A percentile compares a stretch with the other conserved stretches of the same genome.
Evolutionary conservation across 2,797 vertebrate genomes (phyloP).

Genomic region (Phoeniculus purpureus): DNA sequence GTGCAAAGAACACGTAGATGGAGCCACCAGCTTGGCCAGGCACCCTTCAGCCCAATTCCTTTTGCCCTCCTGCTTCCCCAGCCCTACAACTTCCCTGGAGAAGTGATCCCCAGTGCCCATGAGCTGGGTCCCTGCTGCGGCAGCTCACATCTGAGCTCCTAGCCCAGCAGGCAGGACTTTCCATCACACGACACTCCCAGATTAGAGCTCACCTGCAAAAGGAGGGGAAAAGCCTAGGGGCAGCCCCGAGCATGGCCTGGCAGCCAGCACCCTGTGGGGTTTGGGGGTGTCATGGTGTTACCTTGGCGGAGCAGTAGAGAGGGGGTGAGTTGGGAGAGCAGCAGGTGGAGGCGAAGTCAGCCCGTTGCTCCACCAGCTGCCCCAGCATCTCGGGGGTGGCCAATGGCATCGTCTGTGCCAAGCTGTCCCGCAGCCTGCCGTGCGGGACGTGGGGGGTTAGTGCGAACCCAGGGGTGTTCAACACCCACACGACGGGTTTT

Average conservation of each 20-base stretch:
- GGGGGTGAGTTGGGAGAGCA: constrained; percentile 75
- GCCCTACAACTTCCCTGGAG: background rate
- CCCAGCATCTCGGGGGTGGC: background rate
- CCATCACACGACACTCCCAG: background rate
- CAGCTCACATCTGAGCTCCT: background rate
- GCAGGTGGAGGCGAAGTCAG: constrained; percentile 77
- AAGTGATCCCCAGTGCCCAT: accelerated
- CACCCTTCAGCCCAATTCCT: background rate
- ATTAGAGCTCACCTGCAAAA: background rate
- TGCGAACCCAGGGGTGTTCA: accelerated
- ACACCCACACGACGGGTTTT: background rate
- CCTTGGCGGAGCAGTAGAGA: constrained; percentile 75
- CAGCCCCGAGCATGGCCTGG: accelerated
- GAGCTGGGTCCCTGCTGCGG: accelerated
- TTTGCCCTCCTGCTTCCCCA: background rate
- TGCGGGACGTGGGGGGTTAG: accelerated
- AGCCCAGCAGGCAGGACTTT: background rate
- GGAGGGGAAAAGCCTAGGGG: background rate
- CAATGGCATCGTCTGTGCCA: background rate
- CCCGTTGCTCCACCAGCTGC: constrained; percentile 39
- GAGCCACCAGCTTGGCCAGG: background rate
- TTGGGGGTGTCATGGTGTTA: background rate
- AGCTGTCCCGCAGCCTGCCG: constrained; percentile 60
- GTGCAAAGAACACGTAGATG: no score
- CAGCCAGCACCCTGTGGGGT: accelerated